Percentiles rank a stretch among this genome's conserved stretches.
Evolutionary conservation across 2,888 invertebrate genomes (phyloP).

Genomic region (Patella depressa): DNA sequence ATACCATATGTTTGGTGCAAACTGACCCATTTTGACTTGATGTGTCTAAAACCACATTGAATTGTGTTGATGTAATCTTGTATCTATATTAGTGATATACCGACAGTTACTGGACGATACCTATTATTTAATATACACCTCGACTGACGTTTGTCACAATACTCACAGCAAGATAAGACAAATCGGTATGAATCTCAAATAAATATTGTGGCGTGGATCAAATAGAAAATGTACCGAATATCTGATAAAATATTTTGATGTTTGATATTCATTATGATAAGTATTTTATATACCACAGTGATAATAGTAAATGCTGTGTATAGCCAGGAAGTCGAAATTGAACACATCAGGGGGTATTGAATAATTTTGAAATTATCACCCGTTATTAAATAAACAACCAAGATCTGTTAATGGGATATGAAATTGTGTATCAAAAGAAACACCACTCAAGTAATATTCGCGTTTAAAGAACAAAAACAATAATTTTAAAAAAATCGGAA

Average conservation of each 20-base stretch:
- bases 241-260: slow-evolving; percentile 1
- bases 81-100: not conserved
- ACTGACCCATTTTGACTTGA: too few species aligned
- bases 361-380: not conserved
- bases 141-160: slow-evolving; percentile 1
- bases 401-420: too few species aligned
- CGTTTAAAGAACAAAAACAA: too few species aligned
- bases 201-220: not conserved
- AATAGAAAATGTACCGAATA: not conserved
- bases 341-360: not conserved
- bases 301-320: not conserved
- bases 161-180: not conserved
- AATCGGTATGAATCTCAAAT: not conserved
- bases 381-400: too few species aligned
- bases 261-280: not conserved
- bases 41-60: not conserved
- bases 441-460: not conserved
- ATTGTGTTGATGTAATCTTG: not conserved
- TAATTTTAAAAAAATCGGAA: too few species aligned
- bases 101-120: slow-evolving; percentile 4
- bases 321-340: not conserved
- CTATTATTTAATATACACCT: not conserved
- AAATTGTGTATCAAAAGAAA: not conserved
- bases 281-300: not conserved
- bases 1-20: too few species aligned